A percentile compares a stretch with the other conserved stretches of the same genome.
Conservation (phyloP, 2,797 vertebrate genomes). For the Cynopterus sphinx region DNA sequence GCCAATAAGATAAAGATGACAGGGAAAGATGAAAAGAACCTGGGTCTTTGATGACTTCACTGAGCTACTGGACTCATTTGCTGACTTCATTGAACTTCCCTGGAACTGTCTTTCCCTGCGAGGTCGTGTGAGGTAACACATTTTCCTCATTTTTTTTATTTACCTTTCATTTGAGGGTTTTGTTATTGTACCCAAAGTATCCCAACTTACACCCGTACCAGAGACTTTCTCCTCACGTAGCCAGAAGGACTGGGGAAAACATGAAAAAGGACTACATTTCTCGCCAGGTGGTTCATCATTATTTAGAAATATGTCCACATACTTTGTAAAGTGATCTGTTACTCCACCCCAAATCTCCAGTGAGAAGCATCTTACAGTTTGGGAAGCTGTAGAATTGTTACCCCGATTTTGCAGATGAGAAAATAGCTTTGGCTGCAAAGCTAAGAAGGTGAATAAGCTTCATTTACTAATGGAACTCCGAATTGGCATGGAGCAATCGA, state of each 20-base stretch:
- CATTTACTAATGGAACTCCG: not conserved
- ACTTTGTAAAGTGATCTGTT: not conserved
- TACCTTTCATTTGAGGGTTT: not conserved
- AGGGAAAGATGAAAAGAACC: not conserved
- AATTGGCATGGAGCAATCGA: not conserved
- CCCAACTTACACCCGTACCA: not conserved
- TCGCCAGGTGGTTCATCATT: not conserved
- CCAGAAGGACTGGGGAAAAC: not conserved
- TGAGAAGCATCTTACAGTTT: not conserved
- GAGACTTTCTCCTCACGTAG: not conserved
- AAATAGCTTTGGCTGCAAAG: not conserved
- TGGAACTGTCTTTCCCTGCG: not conserved
- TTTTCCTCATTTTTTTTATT: not conserved
- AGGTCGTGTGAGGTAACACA: not conserved
- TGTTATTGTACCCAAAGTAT: not conserved
- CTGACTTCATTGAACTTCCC: not conserved
- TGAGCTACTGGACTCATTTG: not conserved
- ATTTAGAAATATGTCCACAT: not conserved
- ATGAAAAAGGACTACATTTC: not conserved
- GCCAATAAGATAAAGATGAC: not conserved
- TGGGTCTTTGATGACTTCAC: not conserved
- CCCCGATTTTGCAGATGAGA: not conserved
- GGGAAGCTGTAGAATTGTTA: not conserved
- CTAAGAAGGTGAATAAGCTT: not conserved
- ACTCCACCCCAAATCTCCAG: not conserved